Base-by-base conservation (phyloP, 1,140 invertebrate species). In the Drosophila pruinosa region DNA sequence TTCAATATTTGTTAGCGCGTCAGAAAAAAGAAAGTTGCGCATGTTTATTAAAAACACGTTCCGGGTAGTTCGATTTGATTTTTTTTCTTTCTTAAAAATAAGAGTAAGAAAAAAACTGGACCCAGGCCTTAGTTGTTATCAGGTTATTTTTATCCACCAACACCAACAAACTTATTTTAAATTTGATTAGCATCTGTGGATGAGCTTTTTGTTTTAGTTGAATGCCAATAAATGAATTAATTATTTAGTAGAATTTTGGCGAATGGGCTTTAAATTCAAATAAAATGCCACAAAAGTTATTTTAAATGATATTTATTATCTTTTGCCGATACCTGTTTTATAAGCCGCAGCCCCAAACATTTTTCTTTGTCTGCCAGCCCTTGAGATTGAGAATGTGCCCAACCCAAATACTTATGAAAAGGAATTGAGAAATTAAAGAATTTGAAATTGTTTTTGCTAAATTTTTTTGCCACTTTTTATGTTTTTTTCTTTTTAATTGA, bases 21-120 rank as follows among this genome's bases (percentile, higher is more conserved):
- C 50, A 64, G 64, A 83, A 85, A n/a, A 85, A 85, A 86, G 80
- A 85, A 85, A 85, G 80, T 80, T 86, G 80, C 69, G 81, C 80
- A 80, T 85, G 76, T 74, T 86, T 85, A 85, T 79, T 85, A 54
- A 77, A 86, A 85, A 85, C 80, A 80, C 73, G 80, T 85, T 85
- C 68, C 63, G 54, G 17, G 53, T 34, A 50, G 53, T 67, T 67
- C 45, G 68, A 71, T 65, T 41, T 57, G 24, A 31, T 76, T 58
- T 47, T 57, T 36, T 26, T 31, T 43, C 24, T 21, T 43, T 53
- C 15, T 31, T 12, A 17, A 56, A 26, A 10, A 28, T 28, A 24
- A 7, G 12, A 50, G 24, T 2, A 4, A 47, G 8, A 50, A 12
- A 54, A 39, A 38, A 39, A 39, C 52, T 54, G 34, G 31, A 3